Evolutionary conservation across 2,888 invertebrate species (phyloP), one percentile per base, ranked within the genome.

Genomic region (Drosophila kuntzei): DNA sequence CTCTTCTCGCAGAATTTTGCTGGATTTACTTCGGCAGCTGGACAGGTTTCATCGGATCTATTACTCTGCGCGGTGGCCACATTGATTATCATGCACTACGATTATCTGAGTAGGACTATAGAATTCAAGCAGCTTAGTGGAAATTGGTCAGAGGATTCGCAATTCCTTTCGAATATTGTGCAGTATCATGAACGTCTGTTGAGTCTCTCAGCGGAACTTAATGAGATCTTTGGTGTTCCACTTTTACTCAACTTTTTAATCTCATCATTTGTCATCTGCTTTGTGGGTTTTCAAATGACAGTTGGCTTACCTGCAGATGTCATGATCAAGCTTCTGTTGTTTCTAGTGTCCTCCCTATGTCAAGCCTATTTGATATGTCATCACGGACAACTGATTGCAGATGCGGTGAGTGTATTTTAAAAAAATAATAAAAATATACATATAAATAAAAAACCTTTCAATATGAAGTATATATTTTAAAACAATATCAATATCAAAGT

Each of bases 11-110:
- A 90, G 46, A 76, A 72, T 16, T 53, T 89, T 5, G 90, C 89
- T 0, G 92, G 90, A 0, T 87, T 79, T 37, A 83, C 86, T 0
- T 68, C 91, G 2, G 87, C 89, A 0, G 68, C 90, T 3, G 88
- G 90, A 0, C 90, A 90, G 34, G 85, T 92, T n/a, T 69, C 91
- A 0, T 75, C 89, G 9, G 92, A 92, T 74, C 76, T 92, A 29
- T 34, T 92, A 18, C 76, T 92, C 5, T 89, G 84, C 32, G 88
- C 87, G 12, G 69, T 89, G 44, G 83, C 80, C 12, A 90, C 89
- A 0, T 87, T 91, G 60, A 49, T 92, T 4, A 74, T 90, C 2
- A 92, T 91, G 92, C 92, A 92, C 51, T 91, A 86, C 5, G 89
- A 92, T 41, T 80, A 80, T 47, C 58, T 91, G 20, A 54, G 77